Evolutionary conservation across 2,888 invertebrate species (phyloP), one percentile per base, ranked within the genome.

Genomic region (Cremastinae sp.): DNA sequence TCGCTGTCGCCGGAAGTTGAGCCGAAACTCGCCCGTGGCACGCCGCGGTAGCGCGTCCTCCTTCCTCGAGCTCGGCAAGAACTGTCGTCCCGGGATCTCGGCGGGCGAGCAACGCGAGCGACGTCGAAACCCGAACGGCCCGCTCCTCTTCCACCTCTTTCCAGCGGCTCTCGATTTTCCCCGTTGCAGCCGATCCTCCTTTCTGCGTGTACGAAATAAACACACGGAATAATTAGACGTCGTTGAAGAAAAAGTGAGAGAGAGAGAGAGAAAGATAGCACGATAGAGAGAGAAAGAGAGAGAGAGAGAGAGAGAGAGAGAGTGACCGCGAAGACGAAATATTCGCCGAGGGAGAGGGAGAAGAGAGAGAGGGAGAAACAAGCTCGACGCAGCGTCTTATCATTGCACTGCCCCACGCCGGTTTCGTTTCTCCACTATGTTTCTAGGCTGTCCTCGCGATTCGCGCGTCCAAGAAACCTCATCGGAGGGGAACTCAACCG

Each of bases 171-270:
- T 12, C 47, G 28, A 66, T 66, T 66, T 66, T 66, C 47, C 38
- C 58, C 64, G 59, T 70, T 59, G 73, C 69, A 12, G 36, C 45
- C 22, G 43, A 62, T 36, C 43, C 45, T 47, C 61, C 82, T 5
- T 80, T 81, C 83, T 82, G 80, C 83, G 81, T 82, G 84, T 84
- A 80, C 85, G 85, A 84, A n/a, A 80, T 85, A 86, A 86, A 86
- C 81, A 28, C 28, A 85, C 82, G 84, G 69, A 86, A 84, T 85
- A 86, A 87, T 87, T 87, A 87, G 84, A 83, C 47, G 28, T 3
- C 28, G 28, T 5, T 28, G 28, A 64, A 38, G 64, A 47, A 22
- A 69, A 65, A 53, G 53, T 64, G 45, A 68, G 49, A 53, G 20
- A 61, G 28, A 49, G 54, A 62, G 3, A 71, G 66, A 54, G 59